Percentiles rank a stretch among this genome's conserved stretches.
phyloP scores from a whole-genome alignment of 1,140 invertebrate species.

The Papilio polyxenes region DNA sequence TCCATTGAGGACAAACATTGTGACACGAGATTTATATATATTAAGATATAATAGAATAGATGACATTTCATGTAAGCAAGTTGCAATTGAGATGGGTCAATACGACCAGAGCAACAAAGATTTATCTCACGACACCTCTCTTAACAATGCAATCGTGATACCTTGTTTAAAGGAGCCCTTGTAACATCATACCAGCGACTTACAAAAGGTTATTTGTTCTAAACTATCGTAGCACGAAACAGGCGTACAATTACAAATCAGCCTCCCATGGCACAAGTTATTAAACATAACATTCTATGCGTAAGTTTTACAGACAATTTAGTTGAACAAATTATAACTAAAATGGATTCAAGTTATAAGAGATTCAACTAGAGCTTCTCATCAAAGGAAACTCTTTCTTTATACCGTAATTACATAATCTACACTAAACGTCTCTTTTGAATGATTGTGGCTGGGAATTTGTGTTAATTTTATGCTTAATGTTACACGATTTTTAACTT shows the following conservation, averaged over 20 bases:
- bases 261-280: slow-evolving; percentile 71
- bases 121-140: slow-evolving; percentile 33
- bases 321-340: slow-evolving; percentile 77
- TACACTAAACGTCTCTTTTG: no score
- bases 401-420: no score
- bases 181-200: slow-evolving; percentile 27
- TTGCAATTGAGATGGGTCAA: slow-evolving; percentile 1
- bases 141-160: slow-evolving; percentile 33
- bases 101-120: neutral
- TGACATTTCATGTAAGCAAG: neutral
- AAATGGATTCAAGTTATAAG: slow-evolving; percentile 43
- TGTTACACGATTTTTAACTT: no score
- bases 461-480: no score
- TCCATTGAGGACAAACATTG: no score
- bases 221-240: slow-evolving; percentile 45
- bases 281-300: slow-evolving; percentile 76
- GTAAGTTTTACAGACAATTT: slow-evolving; percentile 78
- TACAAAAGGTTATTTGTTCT: slow-evolving; percentile 54
- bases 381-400: no score
- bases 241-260: slow-evolving; percentile 69
- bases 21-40: neutral
- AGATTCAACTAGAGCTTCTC: neutral
- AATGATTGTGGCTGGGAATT: no score
- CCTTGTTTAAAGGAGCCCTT: slow-evolving; percentile 32
- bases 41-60: neutral